Conservation (phyloP, 2,888 invertebrate species). For the Watsonalla binaria region DNA sequence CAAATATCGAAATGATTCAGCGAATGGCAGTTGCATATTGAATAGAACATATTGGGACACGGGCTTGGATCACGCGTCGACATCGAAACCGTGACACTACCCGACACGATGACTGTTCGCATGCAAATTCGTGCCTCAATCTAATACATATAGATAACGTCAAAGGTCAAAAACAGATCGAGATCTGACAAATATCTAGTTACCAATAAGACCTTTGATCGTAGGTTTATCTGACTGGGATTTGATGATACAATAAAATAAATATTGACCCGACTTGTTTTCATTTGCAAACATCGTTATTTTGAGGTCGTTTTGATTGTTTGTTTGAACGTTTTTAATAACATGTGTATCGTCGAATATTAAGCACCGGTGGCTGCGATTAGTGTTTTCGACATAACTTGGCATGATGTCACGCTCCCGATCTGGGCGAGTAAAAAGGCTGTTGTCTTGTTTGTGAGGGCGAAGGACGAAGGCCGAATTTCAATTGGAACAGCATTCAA, state of each 20-base stretch:
- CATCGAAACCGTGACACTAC: conserved; percentile 25
- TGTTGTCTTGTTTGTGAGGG: conserved; percentile 31
- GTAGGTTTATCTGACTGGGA: conserved; percentile 1
- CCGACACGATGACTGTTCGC: conserved; percentile 23
- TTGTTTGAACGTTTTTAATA: too few relatives aligned
- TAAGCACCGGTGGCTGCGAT: conserved; percentile 17
- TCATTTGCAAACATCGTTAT: too few relatives aligned
- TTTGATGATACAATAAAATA: not conserved
- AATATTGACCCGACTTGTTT: not conserved
- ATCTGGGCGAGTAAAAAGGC: conserved; percentile 22
- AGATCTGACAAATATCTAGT: conserved; percentile 20
- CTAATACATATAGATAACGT: conserved; percentile 21
- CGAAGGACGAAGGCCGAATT: conserved; percentile 49
- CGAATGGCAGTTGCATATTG: conserved; percentile 6
- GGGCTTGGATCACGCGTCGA: conserved; percentile 24
- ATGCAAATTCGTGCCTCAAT: conserved; percentile 25
- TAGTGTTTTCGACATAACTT: conserved; percentile 27
- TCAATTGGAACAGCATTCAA: conserved; percentile 36
- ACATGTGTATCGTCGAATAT: not conserved
- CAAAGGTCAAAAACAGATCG: conserved; percentile 26
- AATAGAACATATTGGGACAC: conserved; percentile 24
- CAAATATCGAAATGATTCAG: not conserved
- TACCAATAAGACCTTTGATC: conserved; percentile 9
- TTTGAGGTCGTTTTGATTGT: too few relatives aligned
- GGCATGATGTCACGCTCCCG: conserved; percentile 33